Evolutionary conservation across 2,113 vertebrate species (phyloP).

Genomic region (Poicephalus meyeri): DNA sequence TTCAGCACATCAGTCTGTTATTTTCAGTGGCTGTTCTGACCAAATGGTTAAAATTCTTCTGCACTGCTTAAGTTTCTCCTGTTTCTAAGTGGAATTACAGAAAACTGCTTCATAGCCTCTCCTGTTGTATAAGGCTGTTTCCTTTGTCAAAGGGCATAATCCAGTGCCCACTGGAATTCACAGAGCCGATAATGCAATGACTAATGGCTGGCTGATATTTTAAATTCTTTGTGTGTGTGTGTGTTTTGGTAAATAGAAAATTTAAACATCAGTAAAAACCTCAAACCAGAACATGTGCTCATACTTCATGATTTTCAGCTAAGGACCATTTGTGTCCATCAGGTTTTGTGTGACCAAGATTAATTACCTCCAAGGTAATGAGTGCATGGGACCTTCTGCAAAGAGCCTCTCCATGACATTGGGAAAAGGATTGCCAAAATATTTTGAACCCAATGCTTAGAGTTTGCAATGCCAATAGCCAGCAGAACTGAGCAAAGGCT

Average conservation of each 20-base stretch:
- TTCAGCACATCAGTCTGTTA: neutral
- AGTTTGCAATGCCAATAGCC: neutral
- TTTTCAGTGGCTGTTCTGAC: neutral
- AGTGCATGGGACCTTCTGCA: neutral
- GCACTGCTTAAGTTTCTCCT: neutral
- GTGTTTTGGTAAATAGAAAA: neutral
- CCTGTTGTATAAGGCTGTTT: neutral
- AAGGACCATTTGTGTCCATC: neutral
- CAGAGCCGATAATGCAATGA: neutral
- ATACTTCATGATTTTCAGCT: neutral
- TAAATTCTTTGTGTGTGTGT: neutral
- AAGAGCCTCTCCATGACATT: neutral
- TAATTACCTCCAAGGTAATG: neutral
- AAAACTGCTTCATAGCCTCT: neutral
- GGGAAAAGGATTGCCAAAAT: neutral
- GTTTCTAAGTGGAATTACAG: neutral
- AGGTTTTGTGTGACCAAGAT: neutral
- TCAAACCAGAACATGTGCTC: neutral
- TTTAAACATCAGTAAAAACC: neutral
- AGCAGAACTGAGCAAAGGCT: neutral
- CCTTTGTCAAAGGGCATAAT: neutral
- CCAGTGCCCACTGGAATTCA: neutral
- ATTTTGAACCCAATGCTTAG: neutral
- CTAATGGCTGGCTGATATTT: neutral
- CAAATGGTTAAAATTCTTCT: neutral